Percentiles rank a stretch among this genome's conserved stretches.
phyloP scores from a whole-genome alignment of 2,888 invertebrate genomes.

The Drosophila meridiana region DNA sequence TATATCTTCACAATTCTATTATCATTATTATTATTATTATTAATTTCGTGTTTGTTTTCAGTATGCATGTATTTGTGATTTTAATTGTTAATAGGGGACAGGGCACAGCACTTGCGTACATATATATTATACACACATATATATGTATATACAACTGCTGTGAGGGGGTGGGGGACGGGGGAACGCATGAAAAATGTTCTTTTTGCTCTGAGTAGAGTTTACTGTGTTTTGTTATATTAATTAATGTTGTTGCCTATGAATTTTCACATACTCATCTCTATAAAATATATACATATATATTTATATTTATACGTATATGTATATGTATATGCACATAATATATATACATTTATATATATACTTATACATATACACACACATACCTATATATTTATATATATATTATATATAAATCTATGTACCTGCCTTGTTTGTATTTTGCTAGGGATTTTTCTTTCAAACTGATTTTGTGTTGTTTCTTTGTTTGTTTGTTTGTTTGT shows the following conservation, averaged over 20 bases:
- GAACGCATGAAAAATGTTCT: slow-evolving; percentile 57
- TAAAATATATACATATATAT: slow-evolving; percentile 50
- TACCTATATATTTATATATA: slow-evolving; percentile 26
- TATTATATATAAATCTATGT: slow-evolving; percentile 62
- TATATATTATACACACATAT: neutral
- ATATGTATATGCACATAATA: slow-evolving; percentile 55
- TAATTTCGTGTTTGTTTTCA: slow-evolving; percentile 42
- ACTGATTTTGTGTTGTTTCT: slow-evolving; percentile 25
- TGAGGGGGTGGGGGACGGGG: slow-evolving; percentile 20
- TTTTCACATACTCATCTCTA: slow-evolving; percentile 66
- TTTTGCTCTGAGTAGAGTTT: slow-evolving; percentile 53
- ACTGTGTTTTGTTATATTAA: slow-evolving; percentile 33
- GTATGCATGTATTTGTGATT: slow-evolving; percentile 54
- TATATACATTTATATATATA: slow-evolving; percentile 38
- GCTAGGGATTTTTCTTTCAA: slow-evolving; percentile 36
- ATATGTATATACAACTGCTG: slow-evolving; percentile 9
- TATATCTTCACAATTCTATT: slow-evolving; percentile 67
- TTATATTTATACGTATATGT: slow-evolving; percentile 27
- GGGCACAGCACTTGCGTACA: neutral
- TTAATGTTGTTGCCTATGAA: slow-evolving; percentile 52
- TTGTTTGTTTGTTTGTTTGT: slow-evolving; percentile 9
- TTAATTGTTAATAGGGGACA: slow-evolving; percentile 32
- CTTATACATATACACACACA: neutral
- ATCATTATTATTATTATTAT: slow-evolving; percentile 27
- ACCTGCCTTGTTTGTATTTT: slow-evolving; percentile 40